These are phyloP conservation scores for Hartigia nigra DNA, from an alignment of 2,888 invertebrate species.

Conservation along the genomic window DNA sequence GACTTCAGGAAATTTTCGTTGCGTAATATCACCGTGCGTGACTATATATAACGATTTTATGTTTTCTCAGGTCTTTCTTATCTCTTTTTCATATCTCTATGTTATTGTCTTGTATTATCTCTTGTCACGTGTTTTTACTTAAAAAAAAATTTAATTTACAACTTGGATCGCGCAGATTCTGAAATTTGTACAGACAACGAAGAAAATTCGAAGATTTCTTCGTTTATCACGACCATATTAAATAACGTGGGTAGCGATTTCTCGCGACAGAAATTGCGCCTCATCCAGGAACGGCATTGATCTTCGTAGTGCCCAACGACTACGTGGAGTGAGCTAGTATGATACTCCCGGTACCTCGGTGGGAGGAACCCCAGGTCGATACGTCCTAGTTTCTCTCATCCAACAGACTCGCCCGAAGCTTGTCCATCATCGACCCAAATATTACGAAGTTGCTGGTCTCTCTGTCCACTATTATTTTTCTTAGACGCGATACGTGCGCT, in stretches of 20 bases:
- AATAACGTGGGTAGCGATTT: neutral
- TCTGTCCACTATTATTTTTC: neutral
- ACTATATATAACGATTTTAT: neutral
- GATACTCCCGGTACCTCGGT: neutral
- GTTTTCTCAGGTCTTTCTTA: neutral
- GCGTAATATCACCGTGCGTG: neutral
- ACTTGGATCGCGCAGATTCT: neutral
- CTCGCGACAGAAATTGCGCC: conserved; percentile 1
- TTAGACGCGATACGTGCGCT: neutral
- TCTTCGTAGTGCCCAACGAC: neutral
- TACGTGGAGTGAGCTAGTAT: neutral
- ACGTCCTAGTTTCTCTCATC: conserved; percentile 36
- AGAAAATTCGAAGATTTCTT: neutral
- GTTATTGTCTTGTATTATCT: neutral
- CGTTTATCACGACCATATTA: neutral
- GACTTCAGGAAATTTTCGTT: neutral
- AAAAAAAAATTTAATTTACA: neutral
- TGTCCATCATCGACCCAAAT: conserved; percentile 31
- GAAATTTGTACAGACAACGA: neutral
- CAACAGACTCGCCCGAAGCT: conserved; percentile 33
- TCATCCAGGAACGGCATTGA: conserved; percentile 9
- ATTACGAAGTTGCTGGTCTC: conserved; percentile 10
- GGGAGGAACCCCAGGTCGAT: conserved; percentile 34
- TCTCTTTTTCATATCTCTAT: neutral
- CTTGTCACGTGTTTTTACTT: no score